Base-by-base conservation (phyloP, 2,797 vertebrate genomes). In the Acropternis orthonyx region DNA sequence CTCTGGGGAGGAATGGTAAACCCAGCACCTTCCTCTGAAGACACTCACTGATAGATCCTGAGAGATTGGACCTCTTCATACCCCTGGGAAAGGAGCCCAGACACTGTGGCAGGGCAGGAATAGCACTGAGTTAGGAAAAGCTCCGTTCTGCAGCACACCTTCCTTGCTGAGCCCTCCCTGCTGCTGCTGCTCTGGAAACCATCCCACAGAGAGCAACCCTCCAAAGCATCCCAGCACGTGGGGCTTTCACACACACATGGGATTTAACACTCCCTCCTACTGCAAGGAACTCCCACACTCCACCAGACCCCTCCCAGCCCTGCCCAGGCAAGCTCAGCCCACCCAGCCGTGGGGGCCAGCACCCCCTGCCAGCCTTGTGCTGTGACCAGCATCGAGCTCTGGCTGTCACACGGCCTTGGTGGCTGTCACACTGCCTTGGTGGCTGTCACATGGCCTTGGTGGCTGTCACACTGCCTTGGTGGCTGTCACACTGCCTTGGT, bases 211-310 rank as follows among this genome's bases (percentile, higher is more conserved):
- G 44, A 44, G 30, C 30, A 36, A 52, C 1, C 1, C 32, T 51
- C 46, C 54, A 77, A 32, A 63, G 32, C 21, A 46, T 19, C 46
- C 43, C 1, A 1, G 30, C 1, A 1, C 0, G n/a, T n/a, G n/a
- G n/a, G n/a, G n/a, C n/a, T n/a, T n/a, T 19, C 67, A 46, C 21
- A 46, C 20, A 46, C 21, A 5, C 20, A 46, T 9, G 14, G 0
- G 4, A 7, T 37, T 75, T 27, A 63, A 7, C 52, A 0, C 7
- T 28, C 5, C 30, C 16, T 13, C 58, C 77, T 68, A 8, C 55
- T 46, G 22, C 58, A 55, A 55, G 37, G 67, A 63, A 13, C 34
- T n/a, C 59, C 43, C 22, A 21, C 17, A 30, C 7, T 41, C 44
- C 3, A 3, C n/a, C 66, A 32, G 7, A 4, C 7, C 23, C 54